Evolutionary conservation across 1,140 invertebrate genomes (phyloP), one percentile per base, ranked within the genome.

Genomic region (Neuroterus valhalla): DNA sequence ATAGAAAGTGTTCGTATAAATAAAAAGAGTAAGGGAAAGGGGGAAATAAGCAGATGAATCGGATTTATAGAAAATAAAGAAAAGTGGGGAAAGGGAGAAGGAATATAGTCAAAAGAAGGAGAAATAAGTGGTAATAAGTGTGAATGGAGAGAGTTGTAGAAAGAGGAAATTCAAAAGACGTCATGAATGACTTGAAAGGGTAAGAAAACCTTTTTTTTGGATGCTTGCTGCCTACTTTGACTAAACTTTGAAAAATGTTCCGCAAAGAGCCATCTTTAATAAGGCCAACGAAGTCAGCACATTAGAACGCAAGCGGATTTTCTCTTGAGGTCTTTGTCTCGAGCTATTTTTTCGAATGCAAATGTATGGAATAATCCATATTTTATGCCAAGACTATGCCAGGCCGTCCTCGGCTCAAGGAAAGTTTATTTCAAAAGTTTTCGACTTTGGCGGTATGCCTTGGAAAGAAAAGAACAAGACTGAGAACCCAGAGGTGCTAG

Each of bases 281-380:
- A 10, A 23, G 26, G 55, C 31, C 55, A 62, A 62, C 21, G 55
- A 62, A 62, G 55, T 62, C 55, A 62, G 55, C 55, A 62, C 55
- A 62, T 62, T 62, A 62, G 55, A 62, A 6, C 11, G 14, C 5
- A 62, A 62, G 55, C 23, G 55, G 55, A 62, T 62, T 62, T 62
- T 62, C 55, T 62, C 23, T 62, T 14, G 31, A 31, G 14, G 55
- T 62, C 31, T 62, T 62, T 62, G 55, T 62, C 55, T 62, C 26
- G 55, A 82, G 80, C 81, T 87, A 87, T 87, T 88, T 88, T 89
- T 88, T 84, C 85, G 81, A 88, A 89, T 89, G 88, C 86, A 88
- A 89, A 89, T 89, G 86, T 79, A 83, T 77, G 82, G 88, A 89
- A 88, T 89, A 89, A 89, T 89, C 88, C 88, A 89, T 89, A 89